Evolutionary conservation across 1,140 invertebrate species (phyloP), one percentile per base, ranked within the genome.

Genomic region (Parapsyche elsis): DNA sequence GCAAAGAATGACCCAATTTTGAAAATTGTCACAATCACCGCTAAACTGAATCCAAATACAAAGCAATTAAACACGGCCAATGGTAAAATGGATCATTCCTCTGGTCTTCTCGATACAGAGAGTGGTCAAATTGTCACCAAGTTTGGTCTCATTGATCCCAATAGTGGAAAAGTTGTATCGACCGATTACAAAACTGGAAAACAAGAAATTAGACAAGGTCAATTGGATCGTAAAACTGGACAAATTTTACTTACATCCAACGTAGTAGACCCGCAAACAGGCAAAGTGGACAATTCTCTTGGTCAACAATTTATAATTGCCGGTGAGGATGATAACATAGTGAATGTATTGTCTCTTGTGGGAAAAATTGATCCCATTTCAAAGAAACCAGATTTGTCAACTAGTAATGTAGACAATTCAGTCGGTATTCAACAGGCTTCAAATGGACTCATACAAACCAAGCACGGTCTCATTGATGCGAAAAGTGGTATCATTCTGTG

Each of bases 391-490:
- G 88, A 82, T 88, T 88, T 81, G 85, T 90, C 44, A 87, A 90
- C 82, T 89, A 89, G 14, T 90, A 89, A 82, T 89, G 90, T 83
- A 87, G 92, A 84, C 86, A 92, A 86, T 88, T 91, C 85, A 86
- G 90, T 85, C 84, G 90, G 46, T 84, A 90, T 9, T 84, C 88
- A 83, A 87, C 90, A 83, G 89, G 86, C 26, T 86, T 89, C 80
- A 85, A 91, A 86, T 87, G 89, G 86, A 85, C 88, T 84, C 88
- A 91, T 89, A 85, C 92, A 85, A 88, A 92, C 87, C 81, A 91
- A 92, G 83, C 92, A 92, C 80, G 92, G 92, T 49, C 87, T 92
- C 80, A 87, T 92, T 12, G 92, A 92, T 84, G 90, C 91, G 0
- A 91, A 92, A 82, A 90, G 89, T 14, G 91, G 90, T 10, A 92